A percentile compares a stretch with the other conserved stretches of the same genome.
These are phyloP conservation scores for Ibycter americanus DNA, from an alignment of 2,797 vertebrate genomes.

Conservation along the genomic window DNA sequence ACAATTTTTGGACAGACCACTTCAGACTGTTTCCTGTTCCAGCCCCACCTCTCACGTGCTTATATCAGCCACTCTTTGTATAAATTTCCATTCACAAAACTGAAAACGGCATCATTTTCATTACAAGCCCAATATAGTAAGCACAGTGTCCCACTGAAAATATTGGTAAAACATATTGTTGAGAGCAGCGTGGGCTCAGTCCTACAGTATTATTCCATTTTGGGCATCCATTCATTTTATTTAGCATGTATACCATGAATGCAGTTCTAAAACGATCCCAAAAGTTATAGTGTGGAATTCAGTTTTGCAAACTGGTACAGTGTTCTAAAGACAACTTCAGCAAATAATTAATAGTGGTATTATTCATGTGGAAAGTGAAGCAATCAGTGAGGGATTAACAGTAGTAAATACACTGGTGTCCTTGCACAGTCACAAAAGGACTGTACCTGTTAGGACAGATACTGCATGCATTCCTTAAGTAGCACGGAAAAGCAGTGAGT, in stretches of 20 bases:
- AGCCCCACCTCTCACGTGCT: neutral
- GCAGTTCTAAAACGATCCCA: neutral
- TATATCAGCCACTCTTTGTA: neutral
- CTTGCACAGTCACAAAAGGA: neutral
- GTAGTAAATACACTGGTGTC: neutral
- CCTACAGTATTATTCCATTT: neutral
- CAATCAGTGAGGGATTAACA: neutral
- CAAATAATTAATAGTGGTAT: neutral
- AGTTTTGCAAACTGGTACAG: neutral
- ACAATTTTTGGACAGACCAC: neutral
- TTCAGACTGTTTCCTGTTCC: neutral
- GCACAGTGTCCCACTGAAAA: neutral
- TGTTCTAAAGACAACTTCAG: neutral
- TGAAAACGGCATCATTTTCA: neutral
- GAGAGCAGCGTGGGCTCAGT: neutral
- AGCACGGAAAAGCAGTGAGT: neutral
- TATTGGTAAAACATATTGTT: neutral
- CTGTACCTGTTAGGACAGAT: neutral
- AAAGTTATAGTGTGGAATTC: neutral
- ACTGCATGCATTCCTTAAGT: neutral
- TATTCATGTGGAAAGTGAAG: neutral
- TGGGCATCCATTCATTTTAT: neutral
- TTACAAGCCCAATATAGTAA: neutral
- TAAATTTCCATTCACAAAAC: neutral
- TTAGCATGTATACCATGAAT: neutral